A percentile compares a stretch with the other conserved stretches of the same genome.
phyloP scores from a whole-genome alignment of 2,113 vertebrate genomes.

The Gallinago media region DNA sequence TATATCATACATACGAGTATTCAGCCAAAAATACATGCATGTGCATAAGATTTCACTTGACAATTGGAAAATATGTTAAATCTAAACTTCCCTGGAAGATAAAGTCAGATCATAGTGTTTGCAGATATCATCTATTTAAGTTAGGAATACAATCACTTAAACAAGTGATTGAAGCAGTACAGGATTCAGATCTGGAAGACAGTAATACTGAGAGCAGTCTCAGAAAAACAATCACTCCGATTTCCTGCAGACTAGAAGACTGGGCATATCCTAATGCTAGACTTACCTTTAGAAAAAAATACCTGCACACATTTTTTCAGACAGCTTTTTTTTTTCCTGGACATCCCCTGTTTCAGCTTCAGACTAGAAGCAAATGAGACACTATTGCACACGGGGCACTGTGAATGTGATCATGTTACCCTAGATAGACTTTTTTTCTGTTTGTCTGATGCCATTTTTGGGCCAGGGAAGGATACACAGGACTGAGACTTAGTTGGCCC shows the following conservation, averaged over 20 bases:
- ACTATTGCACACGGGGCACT: neutral
- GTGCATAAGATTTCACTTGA: neutral
- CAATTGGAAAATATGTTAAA: neutral
- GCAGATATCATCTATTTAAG: neutral
- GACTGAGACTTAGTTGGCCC: neutral
- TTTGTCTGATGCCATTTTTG: neutral
- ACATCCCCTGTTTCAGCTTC: neutral
- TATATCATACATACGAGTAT: neutral
- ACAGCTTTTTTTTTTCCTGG: neutral
- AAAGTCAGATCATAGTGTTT: neutral
- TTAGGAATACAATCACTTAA: neutral
- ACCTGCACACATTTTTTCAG: neutral
- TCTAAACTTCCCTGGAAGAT: neutral
- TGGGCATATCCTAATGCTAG: neutral
- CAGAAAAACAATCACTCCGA: neutral
- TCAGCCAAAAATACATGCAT: neutral
- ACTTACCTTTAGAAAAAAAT: neutral
- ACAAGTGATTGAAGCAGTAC: neutral
- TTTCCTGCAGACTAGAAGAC: neutral
- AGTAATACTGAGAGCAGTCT: neutral
- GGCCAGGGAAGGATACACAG: neutral
- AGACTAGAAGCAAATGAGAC: neutral
- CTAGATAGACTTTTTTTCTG: neutral
- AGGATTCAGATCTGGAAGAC: neutral
- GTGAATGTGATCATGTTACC: neutral